These are phyloP conservation scores for Leptinotarsa defecta DNA, from an alignment of 1,140 invertebrate genomes.

Conservation along the genomic window DNA sequence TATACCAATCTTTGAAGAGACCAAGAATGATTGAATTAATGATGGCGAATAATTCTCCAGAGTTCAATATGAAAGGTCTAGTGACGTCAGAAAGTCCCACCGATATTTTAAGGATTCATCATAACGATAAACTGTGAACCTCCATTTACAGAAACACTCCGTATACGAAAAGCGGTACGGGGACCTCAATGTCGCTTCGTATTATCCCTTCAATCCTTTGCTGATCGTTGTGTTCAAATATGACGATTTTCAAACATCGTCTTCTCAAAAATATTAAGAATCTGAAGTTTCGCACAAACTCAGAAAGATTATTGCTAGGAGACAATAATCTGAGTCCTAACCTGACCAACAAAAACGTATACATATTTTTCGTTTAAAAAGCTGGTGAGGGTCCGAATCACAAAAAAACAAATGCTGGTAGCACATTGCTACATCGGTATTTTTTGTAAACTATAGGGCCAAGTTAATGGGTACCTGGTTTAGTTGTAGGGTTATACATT, in stretches of 20 bases:
- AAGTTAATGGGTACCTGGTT: slow-evolving; percentile 34
- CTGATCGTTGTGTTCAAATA: slow-evolving; percentile 39
- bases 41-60: no score
- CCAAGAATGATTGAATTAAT: no score
- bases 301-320: slow-evolving; percentile 58
- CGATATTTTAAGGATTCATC: no score
- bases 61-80: no score
- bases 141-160: background rate
- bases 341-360: slow-evolving; percentile 43
- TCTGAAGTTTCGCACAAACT: slow-evolving; percentile 17
- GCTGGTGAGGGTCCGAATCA: slow-evolving; percentile 60
- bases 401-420: slow-evolving; percentile 42
- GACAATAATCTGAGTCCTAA: slow-evolving; percentile 55
- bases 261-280: background rate
- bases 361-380: slow-evolving; percentile 48
- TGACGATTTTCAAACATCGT: background rate
- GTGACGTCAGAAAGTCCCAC: no score
- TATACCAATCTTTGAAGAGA: no score
- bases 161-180: slow-evolving; percentile 35
- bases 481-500: slow-evolving; percentile 31
- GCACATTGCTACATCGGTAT: slow-evolving; percentile 37
- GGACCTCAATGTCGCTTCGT: slow-evolving; percentile 46
- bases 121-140: no score
- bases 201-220: slow-evolving; percentile 29
- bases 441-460: slow-evolving; percentile 38